Evolutionary conservation across 1,140 invertebrate genomes (phyloP), one percentile per base, ranked within the genome.

Genomic region (Hermetia illucens): DNA sequence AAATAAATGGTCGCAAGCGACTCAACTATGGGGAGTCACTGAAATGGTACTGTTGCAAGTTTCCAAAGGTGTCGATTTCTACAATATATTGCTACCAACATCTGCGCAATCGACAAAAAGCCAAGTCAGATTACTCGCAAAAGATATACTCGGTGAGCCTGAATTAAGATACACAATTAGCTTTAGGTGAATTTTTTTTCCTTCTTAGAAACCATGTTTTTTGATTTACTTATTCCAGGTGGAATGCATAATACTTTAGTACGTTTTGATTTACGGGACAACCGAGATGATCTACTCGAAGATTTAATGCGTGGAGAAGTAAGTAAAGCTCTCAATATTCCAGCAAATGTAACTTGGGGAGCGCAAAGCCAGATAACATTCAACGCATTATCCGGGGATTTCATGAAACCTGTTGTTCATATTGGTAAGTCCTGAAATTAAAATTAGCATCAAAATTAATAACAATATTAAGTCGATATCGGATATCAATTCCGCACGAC

Each of bases 381-480:
- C 55, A 39, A 50, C 22, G 57, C 51, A 10, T 68, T 85, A 19
- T 43, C 38, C 13, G 70, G 43, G 15, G 86, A 90, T 52, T 90
- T 90, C 48, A 90, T 91, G 85, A 85, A 82, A 52, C 81, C 84
- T 10, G 82, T 82, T 18, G 72, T 75, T 9, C 51, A 76, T 31
- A 66, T 75, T 49, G 70, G 75, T 79, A 53, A 56, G 61, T 52
- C 25, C 13, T 39, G 3, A 34, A 25, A 33, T 43, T 42, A 8
- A 21, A 18, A n/a, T n/a, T n/a, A n/a, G n/a, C n/a, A n/a, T n/a
- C n/a, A n/a, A n/a, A n/a, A n/a, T n/a, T n/a, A n/a, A n/a, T n/a
- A n/a, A n/a, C n/a, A n/a, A n/a, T n/a, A n/a, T n/a, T n/a, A n/a
- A n/a, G n/a, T n/a, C n/a, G n/a, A n/a, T n/a, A n/a, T n/a, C n/a